Evolutionary conservation across 2,888 invertebrate genomes (phyloP), one percentile per base, ranked within the genome.

Genomic region (Trichacis sp.): DNA sequence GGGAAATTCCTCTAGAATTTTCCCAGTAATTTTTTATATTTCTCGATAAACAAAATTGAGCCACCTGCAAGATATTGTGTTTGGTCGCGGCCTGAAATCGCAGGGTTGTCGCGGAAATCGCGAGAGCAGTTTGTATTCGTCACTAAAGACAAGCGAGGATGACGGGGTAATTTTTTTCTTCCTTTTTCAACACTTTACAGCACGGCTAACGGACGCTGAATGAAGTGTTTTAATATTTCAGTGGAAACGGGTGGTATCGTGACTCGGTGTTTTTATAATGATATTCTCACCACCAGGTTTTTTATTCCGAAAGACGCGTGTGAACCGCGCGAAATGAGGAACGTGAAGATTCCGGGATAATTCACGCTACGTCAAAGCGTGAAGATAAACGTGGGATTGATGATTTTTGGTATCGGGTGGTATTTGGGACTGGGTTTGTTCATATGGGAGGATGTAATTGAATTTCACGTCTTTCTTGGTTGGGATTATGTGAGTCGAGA

Each of bases 201-300:
- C 72, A 70, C 72, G 76, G 73, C 75, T 76, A 78, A 75, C 79
- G 68, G 77, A 74, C 75, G 77, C 77, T 77, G 78, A 78, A 80
- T 77, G 80, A 80, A 79, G 80, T 81, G 81, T 83, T 84, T 84
- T 83, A 84, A 84, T 84, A 83, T 83, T 84, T 84, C 82, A 84
- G 83, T 81, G 81, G 83, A 78, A 79, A 80, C 78, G 75, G 78
- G 78, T 79, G 78, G 79, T 80, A 82, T 79, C 82, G 82, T 83
- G 83, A 84, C 83, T 83, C 77, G 80, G 78, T 82, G 73, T 79
- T 83, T 40, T 82, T 79, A 79, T 82, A 83, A 83, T 83, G 83
- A 83, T 84, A 83, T 83, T 83, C 82, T 76, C 79, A 51, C 67
- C 71, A 76, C 76, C 73, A 77, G 77, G 79, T 81, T 76, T 76